phyloP scores from a whole-genome alignment of 2,113 vertebrate species.

The Toxotes chatareus region DNA sequence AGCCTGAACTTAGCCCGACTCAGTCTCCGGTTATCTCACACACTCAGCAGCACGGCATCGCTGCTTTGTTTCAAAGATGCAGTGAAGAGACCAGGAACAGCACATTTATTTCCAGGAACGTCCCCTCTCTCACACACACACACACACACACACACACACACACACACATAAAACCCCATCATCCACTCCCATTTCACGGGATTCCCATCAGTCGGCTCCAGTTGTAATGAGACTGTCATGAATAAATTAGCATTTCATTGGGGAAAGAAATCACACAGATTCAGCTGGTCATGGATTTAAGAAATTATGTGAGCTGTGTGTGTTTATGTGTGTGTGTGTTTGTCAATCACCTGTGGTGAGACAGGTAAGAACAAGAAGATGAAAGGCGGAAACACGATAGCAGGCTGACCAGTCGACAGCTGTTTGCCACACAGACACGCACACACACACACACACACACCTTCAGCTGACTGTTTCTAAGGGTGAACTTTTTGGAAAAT shows the following conservation, averaged over 20 bases:
- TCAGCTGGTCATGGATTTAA: not conserved
- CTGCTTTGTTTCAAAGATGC: too few species aligned
- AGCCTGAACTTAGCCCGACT: too few species aligned
- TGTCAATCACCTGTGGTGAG: not conserved
- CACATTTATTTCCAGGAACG: too few species aligned
- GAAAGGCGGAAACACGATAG: too few species aligned
- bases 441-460: too few species aligned
- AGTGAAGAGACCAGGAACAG: not conserved
- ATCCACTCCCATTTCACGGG: conserved; percentile 1
- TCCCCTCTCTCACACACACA: not conserved
- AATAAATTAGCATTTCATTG: conserved; percentile 58
- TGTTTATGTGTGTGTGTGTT: conserved; percentile 1
- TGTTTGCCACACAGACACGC: too few species aligned
- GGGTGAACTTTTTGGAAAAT: too few species aligned
- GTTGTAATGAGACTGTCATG: conserved; percentile 31
- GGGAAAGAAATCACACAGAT: not conserved
- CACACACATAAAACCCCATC: not conserved
- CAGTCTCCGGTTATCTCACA: too few species aligned
- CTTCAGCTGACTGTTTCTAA: too few species aligned
- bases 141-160: conserved; percentile 14
- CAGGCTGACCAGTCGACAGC: too few species aligned
- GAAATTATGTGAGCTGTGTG: not conserved
- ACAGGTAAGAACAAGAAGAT: too few species aligned
- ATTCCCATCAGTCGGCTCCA: conserved; percentile 12
- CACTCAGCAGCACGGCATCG: too few species aligned